Evolutionary conservation across 2,888 invertebrate genomes (phyloP).

Genomic region (Ochropacha duplaris): DNA sequence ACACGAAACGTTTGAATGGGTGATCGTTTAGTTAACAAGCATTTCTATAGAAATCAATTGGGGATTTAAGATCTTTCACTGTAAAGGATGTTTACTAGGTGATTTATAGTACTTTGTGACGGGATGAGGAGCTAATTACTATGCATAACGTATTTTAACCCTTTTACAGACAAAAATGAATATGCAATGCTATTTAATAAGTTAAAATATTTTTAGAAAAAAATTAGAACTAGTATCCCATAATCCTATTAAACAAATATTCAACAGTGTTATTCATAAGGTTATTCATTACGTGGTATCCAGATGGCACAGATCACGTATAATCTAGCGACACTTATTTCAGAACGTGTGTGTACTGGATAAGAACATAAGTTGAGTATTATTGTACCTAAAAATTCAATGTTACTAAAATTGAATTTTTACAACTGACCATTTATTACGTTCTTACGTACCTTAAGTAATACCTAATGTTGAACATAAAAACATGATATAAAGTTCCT

Average conservation of each 20-base stretch:
- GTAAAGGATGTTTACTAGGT: neutral
- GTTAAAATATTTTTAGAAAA: too few species aligned
- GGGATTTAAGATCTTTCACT: neutral
- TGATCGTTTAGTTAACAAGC: slow-evolving; percentile 1
- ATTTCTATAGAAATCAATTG: neutral
- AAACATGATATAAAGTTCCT: neutral
- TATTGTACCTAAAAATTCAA: neutral
- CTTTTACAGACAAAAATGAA: too few species aligned
- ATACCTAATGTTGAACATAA: neutral
- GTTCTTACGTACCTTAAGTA: neutral
- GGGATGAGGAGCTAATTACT: neutral
- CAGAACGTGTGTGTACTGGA: neutral
- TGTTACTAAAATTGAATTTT: neutral
- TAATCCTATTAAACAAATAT: neutral
- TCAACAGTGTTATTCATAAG: neutral
- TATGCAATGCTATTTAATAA: too few species aligned
- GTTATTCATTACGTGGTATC: neutral
- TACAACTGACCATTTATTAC: neutral
- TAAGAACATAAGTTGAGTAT: neutral
- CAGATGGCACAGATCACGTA: neutral
- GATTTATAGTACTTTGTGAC: neutral
- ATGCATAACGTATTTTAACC: too few species aligned
- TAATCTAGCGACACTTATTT: neutral
- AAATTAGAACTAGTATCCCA: neutral
- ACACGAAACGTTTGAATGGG: neutral